These are phyloP conservation scores for Platysternon megacephalum DNA, from an alignment of 2,113 vertebrate genomes.

Conservation along the genomic window DNA sequence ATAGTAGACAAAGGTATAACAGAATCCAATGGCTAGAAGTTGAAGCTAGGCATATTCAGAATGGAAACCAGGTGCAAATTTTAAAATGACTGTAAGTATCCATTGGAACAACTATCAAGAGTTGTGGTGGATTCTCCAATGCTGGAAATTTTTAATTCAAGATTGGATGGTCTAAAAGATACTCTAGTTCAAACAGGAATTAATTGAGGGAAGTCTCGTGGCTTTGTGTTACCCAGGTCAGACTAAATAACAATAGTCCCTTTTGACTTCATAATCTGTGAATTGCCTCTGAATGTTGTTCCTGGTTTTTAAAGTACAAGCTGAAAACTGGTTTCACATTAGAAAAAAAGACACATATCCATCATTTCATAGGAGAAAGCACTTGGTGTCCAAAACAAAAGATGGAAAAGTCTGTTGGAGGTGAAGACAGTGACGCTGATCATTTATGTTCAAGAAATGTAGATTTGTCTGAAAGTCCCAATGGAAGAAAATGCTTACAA, in stretches of 20 bases:
- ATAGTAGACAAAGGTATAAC: background rate
- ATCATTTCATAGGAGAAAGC: constrained; percentile 66
- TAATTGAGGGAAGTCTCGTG: background rate
- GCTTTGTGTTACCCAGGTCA: background rate
- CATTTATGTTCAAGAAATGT: background rate
- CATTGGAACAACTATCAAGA: background rate
- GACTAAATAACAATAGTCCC: background rate
- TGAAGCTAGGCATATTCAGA: no score
- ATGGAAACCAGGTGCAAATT: background rate
- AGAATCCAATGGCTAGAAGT: no score
- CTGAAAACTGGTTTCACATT: background rate
- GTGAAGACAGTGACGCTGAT: background rate
- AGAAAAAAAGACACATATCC: background rate
- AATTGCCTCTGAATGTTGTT: background rate
- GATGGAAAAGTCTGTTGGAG: constrained; percentile 39
- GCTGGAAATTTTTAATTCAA: background rate
- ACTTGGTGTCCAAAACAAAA: constrained; percentile 60
- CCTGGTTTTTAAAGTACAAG: background rate
- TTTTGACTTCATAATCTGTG: background rate
- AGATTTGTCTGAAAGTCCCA: constrained; percentile 31
- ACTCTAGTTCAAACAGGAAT: background rate
- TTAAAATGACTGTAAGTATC: background rate
- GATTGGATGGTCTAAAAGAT: background rate
- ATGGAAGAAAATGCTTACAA: background rate
- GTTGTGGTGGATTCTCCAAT: background rate